Percentiles rank a stretch among this genome's conserved stretches.
phyloP scores from a whole-genome alignment of 2,113 vertebrate genomes.

The Gorsachius goisagi region DNA sequence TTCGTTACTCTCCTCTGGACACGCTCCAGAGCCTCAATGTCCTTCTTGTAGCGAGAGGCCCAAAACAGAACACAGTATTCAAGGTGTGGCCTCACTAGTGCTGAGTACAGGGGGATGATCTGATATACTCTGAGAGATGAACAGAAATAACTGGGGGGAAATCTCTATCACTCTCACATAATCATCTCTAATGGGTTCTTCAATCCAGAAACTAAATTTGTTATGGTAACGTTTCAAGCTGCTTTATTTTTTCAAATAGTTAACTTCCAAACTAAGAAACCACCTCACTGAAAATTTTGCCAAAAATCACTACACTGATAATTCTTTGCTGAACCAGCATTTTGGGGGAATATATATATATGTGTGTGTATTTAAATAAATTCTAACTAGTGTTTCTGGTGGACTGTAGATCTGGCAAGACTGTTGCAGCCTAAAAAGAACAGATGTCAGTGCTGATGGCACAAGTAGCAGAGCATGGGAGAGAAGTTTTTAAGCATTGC shows the following conservation, averaged over 20 bases:
- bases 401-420: not conserved
- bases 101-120: not conserved
- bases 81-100: not conserved
- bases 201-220: not conserved
- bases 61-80: not conserved
- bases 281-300: not conserved
- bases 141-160: not conserved
- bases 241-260: not conserved
- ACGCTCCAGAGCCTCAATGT: too few relatives aligned
- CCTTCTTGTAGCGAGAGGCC: not conserved
- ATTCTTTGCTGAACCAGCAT: not conserved
- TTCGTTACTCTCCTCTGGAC: too few relatives aligned
- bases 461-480: not conserved
- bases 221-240: not conserved
- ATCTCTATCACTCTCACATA: not conserved
- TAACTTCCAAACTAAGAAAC: not conserved
- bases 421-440: not conserved
- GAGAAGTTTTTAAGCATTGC: not conserved
- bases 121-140: not conserved
- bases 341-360: not conserved
- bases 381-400: not conserved
- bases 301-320: not conserved
- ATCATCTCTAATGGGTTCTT: not conserved
- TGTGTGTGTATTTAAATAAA: not conserved
- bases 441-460: not conserved